phyloP scores from a whole-genome alignment of 2,113 vertebrate species.

The Alligator mississippiensis region DNA sequence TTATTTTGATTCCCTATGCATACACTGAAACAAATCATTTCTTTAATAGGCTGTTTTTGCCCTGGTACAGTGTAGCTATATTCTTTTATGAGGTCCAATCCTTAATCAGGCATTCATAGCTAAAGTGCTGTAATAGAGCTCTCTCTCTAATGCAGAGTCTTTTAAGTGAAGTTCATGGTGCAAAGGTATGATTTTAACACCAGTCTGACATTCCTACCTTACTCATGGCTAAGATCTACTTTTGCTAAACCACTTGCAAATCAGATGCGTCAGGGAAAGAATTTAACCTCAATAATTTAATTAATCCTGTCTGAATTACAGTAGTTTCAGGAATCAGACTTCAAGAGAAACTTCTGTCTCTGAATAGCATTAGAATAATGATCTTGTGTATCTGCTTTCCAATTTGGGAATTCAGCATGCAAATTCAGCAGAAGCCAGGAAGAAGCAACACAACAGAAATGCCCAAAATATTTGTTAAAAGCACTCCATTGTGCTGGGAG shows the following conservation, averaged over 20 bases:
- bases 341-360: slow-evolving; percentile 41
- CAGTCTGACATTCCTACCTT: slow-evolving; percentile 22
- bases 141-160: background rate
- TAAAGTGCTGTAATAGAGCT: slow-evolving; percentile 43
- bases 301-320: slow-evolving; percentile 59
- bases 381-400: slow-evolving; percentile 60
- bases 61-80: slow-evolving; percentile 4
- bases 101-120: slow-evolving; percentile 50
- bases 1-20: background rate
- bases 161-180: slow-evolving; percentile 13
- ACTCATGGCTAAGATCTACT: slow-evolving; percentile 39
- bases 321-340: slow-evolving; percentile 57
- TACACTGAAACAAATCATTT: background rate
- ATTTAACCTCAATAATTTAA: slow-evolving; percentile 46
- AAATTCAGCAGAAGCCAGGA: slow-evolving; percentile 63
- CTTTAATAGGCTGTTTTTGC: background rate
- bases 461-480: slow-evolving; percentile 53
- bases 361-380: slow-evolving; percentile 40
- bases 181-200: slow-evolving; percentile 29
- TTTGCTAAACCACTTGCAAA: slow-evolving; percentile 62
- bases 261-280: slow-evolving; percentile 21
- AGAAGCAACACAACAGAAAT: slow-evolving; percentile 41
- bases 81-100: slow-evolving; percentile 20
- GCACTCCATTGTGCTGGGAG: slow-evolving; percentile 34
- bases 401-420: slow-evolving; percentile 58